Base-by-base conservation (phyloP, 2,797 vertebrate species). In the Malurus splendens region DNA sequence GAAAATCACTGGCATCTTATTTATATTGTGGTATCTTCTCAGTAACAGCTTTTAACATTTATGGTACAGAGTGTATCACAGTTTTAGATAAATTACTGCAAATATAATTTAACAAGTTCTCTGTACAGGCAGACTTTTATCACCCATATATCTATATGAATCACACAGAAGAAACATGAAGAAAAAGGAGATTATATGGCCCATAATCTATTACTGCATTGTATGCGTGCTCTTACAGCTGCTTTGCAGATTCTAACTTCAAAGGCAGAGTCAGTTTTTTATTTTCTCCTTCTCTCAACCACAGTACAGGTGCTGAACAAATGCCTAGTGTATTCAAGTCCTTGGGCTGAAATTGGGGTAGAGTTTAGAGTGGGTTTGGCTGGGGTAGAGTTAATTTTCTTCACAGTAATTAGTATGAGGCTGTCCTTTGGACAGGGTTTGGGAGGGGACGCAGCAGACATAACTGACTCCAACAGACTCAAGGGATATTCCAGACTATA, bases 71-170 rank as follows among this genome's bases (percentile, higher is more conserved):
- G 25, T 74, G 15, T 39, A 59, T 54, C 54, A 85, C 56, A 64
- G 39, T 41, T 93, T 93, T 79, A 67, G 36, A 86, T 73, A 60
- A 70, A 78, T 90, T 79, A 73, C 27, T 81, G 27, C 38, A 83
- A 87, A 79, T 78, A 33, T 51, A 51, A 57, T 86, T 77, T 77
- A 55, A 55, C 17, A 60, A 54, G 20, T 67, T 86, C 14, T 91
- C 50, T 32, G 5, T 51, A 41, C 32, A 23, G 3, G 24, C 18
- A 64, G n/a, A 23, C 18, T 73, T 73, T 19, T 47, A 52, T 66
- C 44, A 67, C 18, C 38, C 17, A 33, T 12, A 56, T 28, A 62
- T 33, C 61, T 75, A 24, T 14, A 68, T n/a, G 33, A 66, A 79
- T 10, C 36, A 54, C 17, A 17, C 10, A 44, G 17, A 6, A 56